Conservation (phyloP, 2,888 invertebrate genomes). For the Tipula vernalis region DNA sequence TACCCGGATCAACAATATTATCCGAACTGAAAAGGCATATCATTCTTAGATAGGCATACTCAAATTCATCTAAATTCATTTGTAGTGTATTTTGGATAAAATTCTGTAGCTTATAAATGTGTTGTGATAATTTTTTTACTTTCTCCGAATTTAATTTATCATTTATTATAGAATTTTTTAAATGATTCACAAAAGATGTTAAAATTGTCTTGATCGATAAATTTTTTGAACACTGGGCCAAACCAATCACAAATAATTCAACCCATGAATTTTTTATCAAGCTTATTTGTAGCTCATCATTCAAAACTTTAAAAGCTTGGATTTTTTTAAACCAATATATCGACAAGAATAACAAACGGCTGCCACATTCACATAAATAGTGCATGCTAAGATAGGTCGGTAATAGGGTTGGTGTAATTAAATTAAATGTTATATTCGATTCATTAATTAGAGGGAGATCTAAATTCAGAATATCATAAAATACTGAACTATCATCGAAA, state of each 20-base stretch:
- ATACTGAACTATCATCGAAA: constrained; percentile 24
- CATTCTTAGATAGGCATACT: constrained; percentile 79
- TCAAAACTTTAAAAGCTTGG: constrained; percentile 68
- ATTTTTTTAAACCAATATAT: constrained; percentile 84
- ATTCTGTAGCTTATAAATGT: constrained; percentile 71
- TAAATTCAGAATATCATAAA: constrained; percentile 23
- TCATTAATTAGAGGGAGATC: constrained; percentile 47
- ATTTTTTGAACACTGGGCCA: constrained; percentile 73
- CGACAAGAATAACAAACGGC: constrained; percentile 76
- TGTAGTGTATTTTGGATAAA: constrained; percentile 62
- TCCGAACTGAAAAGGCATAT: constrained; percentile 74
- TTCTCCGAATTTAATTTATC: constrained; percentile 66
- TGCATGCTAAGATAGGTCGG: constrained; percentile 86
- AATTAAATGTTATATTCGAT: constrained; percentile 56
- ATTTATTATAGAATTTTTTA: constrained; percentile 35
- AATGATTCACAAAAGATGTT: constrained; percentile 66
- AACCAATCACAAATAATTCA: constrained; percentile 78
- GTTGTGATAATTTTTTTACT: constrained; percentile 63
- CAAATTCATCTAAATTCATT: constrained; percentile 65
- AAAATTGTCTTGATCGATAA: constrained; percentile 70
- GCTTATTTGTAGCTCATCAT: constrained; percentile 69
- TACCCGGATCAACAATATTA: constrained; percentile 39
- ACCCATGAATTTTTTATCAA: constrained; percentile 85
- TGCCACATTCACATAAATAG: constrained; percentile 91
- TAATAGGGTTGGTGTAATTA: constrained; percentile 65